A percentile compares a stretch with the other conserved stretches of the same genome.
Evolutionary conservation across 2,113 vertebrate species (phyloP).

Genomic region (Mirounga angustirostris): DNA sequence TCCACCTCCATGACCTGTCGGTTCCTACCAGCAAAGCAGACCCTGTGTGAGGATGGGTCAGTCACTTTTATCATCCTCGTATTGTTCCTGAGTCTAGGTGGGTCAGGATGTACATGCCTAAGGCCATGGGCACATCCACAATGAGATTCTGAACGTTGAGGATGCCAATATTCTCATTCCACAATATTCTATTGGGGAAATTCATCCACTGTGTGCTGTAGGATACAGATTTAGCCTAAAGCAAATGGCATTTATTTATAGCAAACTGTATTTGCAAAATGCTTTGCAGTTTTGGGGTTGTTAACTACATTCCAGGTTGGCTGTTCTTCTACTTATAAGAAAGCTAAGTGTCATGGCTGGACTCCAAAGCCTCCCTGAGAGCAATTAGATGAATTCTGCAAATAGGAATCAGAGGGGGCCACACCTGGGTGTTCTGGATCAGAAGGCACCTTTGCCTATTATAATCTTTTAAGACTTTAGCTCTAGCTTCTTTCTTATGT

Average conservation of each 20-base stretch:
- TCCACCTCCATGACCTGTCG: conserved; percentile 30
- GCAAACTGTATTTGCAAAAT: conserved; percentile 75
- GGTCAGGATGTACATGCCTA: background rate
- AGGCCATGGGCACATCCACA: background rate
- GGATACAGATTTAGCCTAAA: conserved; percentile 80
- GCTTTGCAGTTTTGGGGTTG: conserved; percentile 70
- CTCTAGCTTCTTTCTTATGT: background rate
- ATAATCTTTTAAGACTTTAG: background rate
- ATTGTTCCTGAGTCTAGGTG: background rate
- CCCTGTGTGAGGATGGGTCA: background rate
- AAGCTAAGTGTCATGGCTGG: background rate
- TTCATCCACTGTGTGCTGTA: conserved; percentile 61
- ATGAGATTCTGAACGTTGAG: background rate
- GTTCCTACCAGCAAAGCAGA: background rate
- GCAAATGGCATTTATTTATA: conserved; percentile 83
- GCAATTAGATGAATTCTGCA: background rate
- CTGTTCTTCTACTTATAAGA: conserved; percentile 22
- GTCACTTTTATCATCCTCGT: background rate
- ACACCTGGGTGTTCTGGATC: background rate
- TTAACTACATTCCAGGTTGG: conserved; percentile 68
- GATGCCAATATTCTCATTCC: conserved; percentile 16
- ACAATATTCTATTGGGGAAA: conserved; percentile 54
- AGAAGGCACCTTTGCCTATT: background rate
- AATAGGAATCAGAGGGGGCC: rapidly evolving
- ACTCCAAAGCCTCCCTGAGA: background rate